A percentile compares a stretch with the other conserved stretches of the same genome.
phyloP scores from a whole-genome alignment of 2,888 invertebrate genomes.

The Acanthoscelides obtectus region DNA sequence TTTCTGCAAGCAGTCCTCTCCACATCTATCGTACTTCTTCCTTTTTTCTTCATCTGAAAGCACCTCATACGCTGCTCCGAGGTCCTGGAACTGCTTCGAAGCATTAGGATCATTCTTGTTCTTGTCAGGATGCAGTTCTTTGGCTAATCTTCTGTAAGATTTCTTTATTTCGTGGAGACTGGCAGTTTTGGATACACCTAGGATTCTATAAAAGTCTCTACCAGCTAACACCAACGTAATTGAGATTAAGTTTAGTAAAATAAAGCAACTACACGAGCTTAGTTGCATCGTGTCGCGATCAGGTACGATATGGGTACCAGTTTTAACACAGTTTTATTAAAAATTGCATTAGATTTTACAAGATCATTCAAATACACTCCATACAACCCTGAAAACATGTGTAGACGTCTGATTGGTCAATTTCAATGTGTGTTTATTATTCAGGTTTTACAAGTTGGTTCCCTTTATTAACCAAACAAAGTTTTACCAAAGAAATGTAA shows the following conservation, averaged over 20 bases:
- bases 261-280: constrained; percentile 9
- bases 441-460: no score
- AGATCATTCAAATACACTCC: neutral
- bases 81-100: constrained; percentile 89
- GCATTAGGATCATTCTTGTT: constrained; percentile 92
- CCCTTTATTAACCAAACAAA: no score
- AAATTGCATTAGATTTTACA: neutral
- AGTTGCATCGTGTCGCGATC: neutral
- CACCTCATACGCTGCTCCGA: constrained; percentile 95
- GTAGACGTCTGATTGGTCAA: neutral
- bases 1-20: constrained; percentile 94
- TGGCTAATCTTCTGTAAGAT: constrained; percentile 92
- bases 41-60: constrained; percentile 90
- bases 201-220: constrained; percentile 91
- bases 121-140: constrained; percentile 96
- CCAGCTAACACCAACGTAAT: constrained; percentile 53
- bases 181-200: constrained; percentile 81
- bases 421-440: neutral
- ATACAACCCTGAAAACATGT: neutral
- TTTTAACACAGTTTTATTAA: neutral
- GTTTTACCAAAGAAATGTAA: no score
- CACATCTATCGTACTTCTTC: constrained; percentile 90
- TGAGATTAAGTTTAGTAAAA: constrained; percentile 28
- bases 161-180: constrained; percentile 94
- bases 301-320: neutral